A percentile compares a stretch with the other conserved stretches of the same genome.
phyloP scores from a whole-genome alignment of 2,888 invertebrate genomes.

The Germaria angustata region DNA sequence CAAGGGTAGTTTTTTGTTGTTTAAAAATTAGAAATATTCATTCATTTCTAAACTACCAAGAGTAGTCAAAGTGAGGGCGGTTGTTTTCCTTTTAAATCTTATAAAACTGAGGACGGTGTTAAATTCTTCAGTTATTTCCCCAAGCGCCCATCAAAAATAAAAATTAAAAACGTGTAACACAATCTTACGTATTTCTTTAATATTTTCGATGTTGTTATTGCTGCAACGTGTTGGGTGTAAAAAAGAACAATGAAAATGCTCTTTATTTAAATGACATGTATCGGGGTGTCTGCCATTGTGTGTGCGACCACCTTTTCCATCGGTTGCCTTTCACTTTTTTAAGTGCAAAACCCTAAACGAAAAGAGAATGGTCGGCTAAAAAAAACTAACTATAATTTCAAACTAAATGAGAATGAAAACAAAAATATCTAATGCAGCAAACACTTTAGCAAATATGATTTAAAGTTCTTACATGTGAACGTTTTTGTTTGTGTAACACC shows the following conservation, averaged over 20 bases:
- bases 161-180: slow-evolving; percentile 28
- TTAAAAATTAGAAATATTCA: slow-evolving; percentile 36
- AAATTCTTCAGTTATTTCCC: slow-evolving; percentile 67
- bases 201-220: neutral
- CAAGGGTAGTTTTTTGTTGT: slow-evolving; percentile 24
- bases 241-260: slow-evolving; percentile 6
- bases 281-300: slow-evolving; percentile 34
- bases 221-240: neutral
- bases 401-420: slow-evolving; percentile 12
- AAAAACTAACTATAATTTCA: neutral
- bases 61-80: neutral
- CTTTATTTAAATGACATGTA: slow-evolving; percentile 14
- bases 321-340: neutral
- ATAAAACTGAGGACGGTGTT: slow-evolving; percentile 53
- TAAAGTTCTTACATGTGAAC: neutral
- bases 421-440: slow-evolving; percentile 12
- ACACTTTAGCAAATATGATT: slow-evolving; percentile 40
- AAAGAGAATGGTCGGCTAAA: neutral
- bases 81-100: neutral
- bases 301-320: neutral
- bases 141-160: slow-evolving; percentile 62
- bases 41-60: slow-evolving; percentile 8
- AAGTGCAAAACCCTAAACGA: neutral
- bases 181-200: slow-evolving; percentile 8
- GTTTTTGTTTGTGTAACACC: neutral